These are phyloP conservation scores for Antennarius maculatus DNA, from an alignment of 2,797 vertebrate species.

Conservation along the genomic window DNA sequence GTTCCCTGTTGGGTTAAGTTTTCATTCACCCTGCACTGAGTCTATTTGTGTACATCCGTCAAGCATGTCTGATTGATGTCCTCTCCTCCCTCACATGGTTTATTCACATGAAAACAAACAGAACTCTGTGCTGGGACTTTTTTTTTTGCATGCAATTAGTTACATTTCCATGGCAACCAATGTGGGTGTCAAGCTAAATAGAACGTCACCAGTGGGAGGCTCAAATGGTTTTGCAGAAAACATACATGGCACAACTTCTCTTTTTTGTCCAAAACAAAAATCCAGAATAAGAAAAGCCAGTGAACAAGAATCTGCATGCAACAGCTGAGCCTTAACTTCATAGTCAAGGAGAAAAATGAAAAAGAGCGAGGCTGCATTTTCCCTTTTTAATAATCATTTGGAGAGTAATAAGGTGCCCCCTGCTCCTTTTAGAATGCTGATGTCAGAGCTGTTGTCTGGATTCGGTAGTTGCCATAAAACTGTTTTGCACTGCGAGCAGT, in stretches of 20 bases:
- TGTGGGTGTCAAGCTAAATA: constrained; percentile 12
- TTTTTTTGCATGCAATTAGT: constrained; percentile 46
- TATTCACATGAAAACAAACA: constrained; percentile 48
- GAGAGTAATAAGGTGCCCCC: not conserved
- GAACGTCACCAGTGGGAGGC: constrained; percentile 26
- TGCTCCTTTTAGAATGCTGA: constrained; percentile 13
- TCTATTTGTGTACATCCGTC: constrained; percentile 13
- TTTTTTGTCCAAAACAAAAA: not conserved
- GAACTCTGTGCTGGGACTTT: constrained; percentile 21
- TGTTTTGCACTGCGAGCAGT: not conserved
- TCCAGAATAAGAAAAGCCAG: constrained; percentile 3
- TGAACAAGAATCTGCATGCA: not conserved
- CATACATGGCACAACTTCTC: not conserved
- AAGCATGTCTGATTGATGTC: constrained; percentile 6
- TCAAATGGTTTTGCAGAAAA: constrained; percentile 13
- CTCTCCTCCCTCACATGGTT: constrained; percentile 12
- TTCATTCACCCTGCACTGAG: not conserved
- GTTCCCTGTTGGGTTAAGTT: not conserved
- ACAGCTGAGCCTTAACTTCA: not conserved
- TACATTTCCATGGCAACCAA: constrained; percentile 45
- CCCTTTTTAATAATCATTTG: constrained; percentile 5
- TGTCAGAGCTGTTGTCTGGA: constrained; percentile 6
- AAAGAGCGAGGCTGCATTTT: not conserved
- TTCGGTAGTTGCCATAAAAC: constrained; percentile 3
- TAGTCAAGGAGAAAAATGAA: constrained; percentile 7